Base-by-base conservation (phyloP, 2,113 vertebrate genomes). In the Hassar affinis region DNA sequence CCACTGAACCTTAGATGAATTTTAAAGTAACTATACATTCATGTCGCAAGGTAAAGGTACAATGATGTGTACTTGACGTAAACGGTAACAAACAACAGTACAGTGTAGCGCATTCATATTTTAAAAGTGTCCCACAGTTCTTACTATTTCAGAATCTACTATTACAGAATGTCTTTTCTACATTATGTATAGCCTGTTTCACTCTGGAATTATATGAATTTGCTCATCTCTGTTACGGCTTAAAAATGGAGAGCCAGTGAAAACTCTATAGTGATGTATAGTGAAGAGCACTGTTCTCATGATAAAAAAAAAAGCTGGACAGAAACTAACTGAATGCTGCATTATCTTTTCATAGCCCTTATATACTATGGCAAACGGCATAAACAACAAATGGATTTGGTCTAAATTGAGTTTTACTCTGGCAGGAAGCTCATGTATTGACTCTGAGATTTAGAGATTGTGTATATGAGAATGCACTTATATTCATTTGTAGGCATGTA, bases 271-370 rank as follows among this genome's bases (percentile, higher is more conserved):
- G 12, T n/a, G 47, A 69, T 81, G 49, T 71, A 71, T 42, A 56
- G 49, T 12, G 5, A 69, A 69, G n/a, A 57, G 42, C n/a, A 18
- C 61, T 54, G 61, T 64, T 64, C 33, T 22, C 49, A 38, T 27
- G 11, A 52, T 72, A 38, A 52, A n/a, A n/a, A n/a, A n/a, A n/a
- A n/a, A n/a, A n/a, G n/a, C n/a, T n/a, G n/a, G n/a, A n/a, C n/a
- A n/a, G n/a, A n/a, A n/a, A n/a, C n/a, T n/a, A n/a, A n/a, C n/a
- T n/a, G 10, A 35, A 14, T 27, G 59, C 76, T 25, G 62, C 47
- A 42, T 79, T 64, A 79, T 84, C 33, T 76, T 80, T 82, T 82
- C 57, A 38, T 74, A 47, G 68, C 47, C 4, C 9, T 72, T 79
- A 72, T 84, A 49, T 74, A 35, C 66, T 72, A 61, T 84, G 52